Evolutionary conservation across 1,140 invertebrate genomes (phyloP), one percentile per base, ranked within the genome.

Genomic region (Pseudobourletiella spinata): DNA sequence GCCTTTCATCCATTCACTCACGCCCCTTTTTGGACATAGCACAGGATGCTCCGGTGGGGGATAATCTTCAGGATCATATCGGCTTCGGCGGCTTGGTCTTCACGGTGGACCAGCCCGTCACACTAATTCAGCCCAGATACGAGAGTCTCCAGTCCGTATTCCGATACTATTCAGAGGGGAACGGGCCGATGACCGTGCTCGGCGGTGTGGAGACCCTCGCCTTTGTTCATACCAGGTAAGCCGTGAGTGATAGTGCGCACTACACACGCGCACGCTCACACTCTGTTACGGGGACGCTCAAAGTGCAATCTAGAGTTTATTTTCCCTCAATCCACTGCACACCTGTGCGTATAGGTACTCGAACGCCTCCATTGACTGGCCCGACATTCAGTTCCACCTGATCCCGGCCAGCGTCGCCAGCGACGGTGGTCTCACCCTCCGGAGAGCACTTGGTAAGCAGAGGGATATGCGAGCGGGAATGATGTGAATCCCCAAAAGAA

Each of bases 221-320:
- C 1, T 95, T 91, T 74, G 85, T 94, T 16, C 91, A 91, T 52
- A 95, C 91, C 0, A 93, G 91, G 73, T 90, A 87, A n/a, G n/a
- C n/a, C n/a, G n/a, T n/a, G n/a, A n/a, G n/a, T n/a, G n/a, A n/a
- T n/a, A n/a, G n/a, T n/a, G n/a, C n/a, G n/a, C n/a, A n/a, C 61
- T n/a, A n/a, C n/a, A n/a, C n/a, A n/a, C n/a, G n/a, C n/a, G n/a
- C n/a, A n/a, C n/a, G n/a, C n/a, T n/a, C n/a, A n/a, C n/a, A n/a
- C n/a, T n/a, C n/a, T n/a, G n/a, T n/a, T n/a, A n/a, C n/a, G n/a
- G n/a, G n/a, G n/a, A n/a, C n/a, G n/a, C 1, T 14, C 29, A 54
- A 54, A 32, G 32, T 39, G 32, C 8, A n/a, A 8, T 50, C 46
- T 18, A 50, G 6, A 50, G 46, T 50, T 50, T 24, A 39, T n/a